These are phyloP conservation scores for Leptinotarsa lineolata DNA, from an alignment of 1,140 invertebrate genomes.

Conservation along the genomic window DNA sequence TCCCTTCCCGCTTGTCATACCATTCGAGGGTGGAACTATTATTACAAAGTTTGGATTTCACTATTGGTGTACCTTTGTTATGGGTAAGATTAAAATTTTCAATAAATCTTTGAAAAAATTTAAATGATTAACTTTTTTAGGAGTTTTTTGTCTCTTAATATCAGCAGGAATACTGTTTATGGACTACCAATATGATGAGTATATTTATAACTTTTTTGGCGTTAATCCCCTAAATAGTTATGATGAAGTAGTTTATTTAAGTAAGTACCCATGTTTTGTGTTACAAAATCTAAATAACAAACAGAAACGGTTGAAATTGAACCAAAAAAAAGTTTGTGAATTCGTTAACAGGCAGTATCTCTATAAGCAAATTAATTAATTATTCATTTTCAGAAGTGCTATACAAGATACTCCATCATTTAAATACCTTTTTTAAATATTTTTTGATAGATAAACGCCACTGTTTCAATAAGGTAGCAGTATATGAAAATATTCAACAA, in stretches of 20 bases:
- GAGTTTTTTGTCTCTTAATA: slow-evolving; percentile 60
- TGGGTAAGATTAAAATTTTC: neutral
- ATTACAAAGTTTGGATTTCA: slow-evolving; percentile 58
- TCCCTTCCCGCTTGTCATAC: slow-evolving; percentile 60
- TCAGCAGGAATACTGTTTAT: slow-evolving; percentile 56
- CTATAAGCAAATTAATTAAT: too few species aligned
- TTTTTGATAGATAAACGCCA: too few species aligned
- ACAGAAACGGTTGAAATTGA: neutral
- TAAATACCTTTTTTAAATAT: too few species aligned
- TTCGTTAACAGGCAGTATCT: too few species aligned
- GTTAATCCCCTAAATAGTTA: slow-evolving; percentile 63
- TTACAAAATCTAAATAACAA: neutral
- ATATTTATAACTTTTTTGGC: slow-evolving; percentile 60
- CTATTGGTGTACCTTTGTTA: slow-evolving; percentile 61
- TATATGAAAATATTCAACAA: too few species aligned
- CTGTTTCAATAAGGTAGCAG: too few species aligned
- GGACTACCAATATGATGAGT: slow-evolving; percentile 57
- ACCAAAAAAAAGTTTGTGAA: neutral
- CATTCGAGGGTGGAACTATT: slow-evolving; percentile 59
- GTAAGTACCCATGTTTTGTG: slow-evolving; percentile 47
- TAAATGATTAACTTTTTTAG: slow-evolving; percentile 48
- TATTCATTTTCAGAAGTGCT: too few species aligned
- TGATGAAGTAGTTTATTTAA: slow-evolving; percentile 57
- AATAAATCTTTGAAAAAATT: neutral
- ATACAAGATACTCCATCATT: too few species aligned